Conservation (phyloP, 2,113 vertebrate species). For the Stomatorhinus ivindoensis region DNA sequence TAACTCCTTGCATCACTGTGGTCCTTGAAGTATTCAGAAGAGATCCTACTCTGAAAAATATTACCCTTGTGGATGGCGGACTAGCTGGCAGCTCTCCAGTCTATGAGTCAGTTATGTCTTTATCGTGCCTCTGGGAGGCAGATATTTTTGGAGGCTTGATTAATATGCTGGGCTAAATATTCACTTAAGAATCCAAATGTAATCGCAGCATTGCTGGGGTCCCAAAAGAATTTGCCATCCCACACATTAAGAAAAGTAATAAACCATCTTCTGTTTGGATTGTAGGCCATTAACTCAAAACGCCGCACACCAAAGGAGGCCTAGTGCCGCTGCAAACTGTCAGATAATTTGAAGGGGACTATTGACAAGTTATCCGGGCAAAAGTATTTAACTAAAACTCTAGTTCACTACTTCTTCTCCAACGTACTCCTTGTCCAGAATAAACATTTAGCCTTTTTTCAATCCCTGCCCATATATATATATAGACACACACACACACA, state of each 20-base stretch:
- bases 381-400: not conserved
- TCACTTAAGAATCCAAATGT: conserved; percentile 9
- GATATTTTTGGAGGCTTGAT: conserved; percentile 1
- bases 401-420: not conserved
- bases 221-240: not conserved
- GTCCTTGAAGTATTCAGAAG: not conserved
- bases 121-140: not conserved
- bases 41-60: not conserved
- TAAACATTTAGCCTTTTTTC: too few species aligned
- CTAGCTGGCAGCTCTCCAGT: not conserved
- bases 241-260: not conserved
- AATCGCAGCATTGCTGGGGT: not conserved
- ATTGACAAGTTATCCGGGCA: not conserved
- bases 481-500: too few species aligned
- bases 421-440: not conserved
- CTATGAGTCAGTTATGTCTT: conserved; percentile 7
- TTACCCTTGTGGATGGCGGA: not conserved
- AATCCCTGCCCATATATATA: too few species aligned
- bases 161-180: conserved; percentile 1
- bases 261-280: not conserved
- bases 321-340: not conserved
- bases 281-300: not conserved
- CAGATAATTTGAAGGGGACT: not conserved
- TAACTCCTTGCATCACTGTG: not conserved
- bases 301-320: not conserved